Conservation (phyloP, 2,888 invertebrate species). For the Hirtodrosophila duncani region DNA sequence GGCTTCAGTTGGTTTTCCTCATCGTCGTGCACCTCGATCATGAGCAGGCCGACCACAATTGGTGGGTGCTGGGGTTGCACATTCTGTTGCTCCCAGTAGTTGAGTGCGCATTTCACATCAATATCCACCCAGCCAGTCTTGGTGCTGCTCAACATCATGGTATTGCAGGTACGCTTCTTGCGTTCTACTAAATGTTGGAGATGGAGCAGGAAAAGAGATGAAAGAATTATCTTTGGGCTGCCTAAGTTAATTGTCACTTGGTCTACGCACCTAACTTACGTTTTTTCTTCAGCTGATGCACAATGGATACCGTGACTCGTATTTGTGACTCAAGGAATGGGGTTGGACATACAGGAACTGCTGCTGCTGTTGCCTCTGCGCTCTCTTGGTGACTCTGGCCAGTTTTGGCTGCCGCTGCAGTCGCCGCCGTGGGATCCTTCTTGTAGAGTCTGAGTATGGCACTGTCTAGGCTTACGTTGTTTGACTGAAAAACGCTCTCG, state of each 20-base stretch:
- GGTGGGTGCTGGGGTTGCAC: constrained; percentile 37
- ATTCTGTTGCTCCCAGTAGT: constrained; percentile 73
- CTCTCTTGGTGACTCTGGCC: constrained; percentile 11
- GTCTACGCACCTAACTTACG: constrained; percentile 63
- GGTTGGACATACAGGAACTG: constrained; percentile 32
- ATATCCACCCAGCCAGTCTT: constrained; percentile 77
- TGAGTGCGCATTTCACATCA: constrained; percentile 76
- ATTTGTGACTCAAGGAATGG: constrained; percentile 71
- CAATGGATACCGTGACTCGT: constrained; percentile 76
- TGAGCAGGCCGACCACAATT: constrained; percentile 73
- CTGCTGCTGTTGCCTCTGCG: constrained; percentile 8
- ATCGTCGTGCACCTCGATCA: constrained; percentile 77
- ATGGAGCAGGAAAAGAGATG: background rate
- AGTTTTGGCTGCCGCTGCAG: constrained; percentile 6
- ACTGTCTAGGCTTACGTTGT: constrained; percentile 70
- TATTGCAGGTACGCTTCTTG: constrained; percentile 77
- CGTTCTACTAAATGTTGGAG: constrained; percentile 50
- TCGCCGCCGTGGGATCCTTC: constrained; percentile 59
- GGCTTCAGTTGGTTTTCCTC: constrained; percentile 76
- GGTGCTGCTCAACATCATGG: constrained; percentile 75
- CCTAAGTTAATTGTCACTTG: background rate
- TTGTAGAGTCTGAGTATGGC: constrained; percentile 75
- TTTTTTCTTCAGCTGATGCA: constrained; percentile 74
- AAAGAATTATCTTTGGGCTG: background rate
- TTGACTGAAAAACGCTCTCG: constrained; percentile 72